These are phyloP conservation scores for Muscicapa striata DNA, from an alignment of 2,797 vertebrate species.

Conservation along the genomic window DNA sequence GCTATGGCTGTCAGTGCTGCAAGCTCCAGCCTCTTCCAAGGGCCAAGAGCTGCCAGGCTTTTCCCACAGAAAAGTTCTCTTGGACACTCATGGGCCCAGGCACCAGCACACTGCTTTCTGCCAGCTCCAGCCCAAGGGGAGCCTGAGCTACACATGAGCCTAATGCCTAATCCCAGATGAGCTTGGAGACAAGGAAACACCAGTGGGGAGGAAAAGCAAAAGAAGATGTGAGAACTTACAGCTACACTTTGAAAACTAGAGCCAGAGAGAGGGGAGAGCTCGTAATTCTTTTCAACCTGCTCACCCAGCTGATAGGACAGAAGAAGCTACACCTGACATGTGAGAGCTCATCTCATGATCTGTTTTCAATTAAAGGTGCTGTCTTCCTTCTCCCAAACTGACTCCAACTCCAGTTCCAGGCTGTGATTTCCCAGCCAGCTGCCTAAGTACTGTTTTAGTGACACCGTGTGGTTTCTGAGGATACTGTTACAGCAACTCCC, in stretches of 20 bases:
- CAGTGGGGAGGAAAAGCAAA: background rate
- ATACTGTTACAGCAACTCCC: background rate
- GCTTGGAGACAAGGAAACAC: background rate
- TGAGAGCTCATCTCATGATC: background rate
- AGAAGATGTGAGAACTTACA: background rate
- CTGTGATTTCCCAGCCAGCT: background rate
- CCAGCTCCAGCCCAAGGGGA: background rate
- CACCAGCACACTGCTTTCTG: background rate
- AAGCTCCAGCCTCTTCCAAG: background rate
- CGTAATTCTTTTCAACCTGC: background rate
- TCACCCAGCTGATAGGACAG: background rate
- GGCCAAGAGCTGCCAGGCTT: rapidly evolving
- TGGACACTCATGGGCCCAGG: background rate
- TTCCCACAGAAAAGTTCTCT: background rate
- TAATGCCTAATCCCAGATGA: background rate
- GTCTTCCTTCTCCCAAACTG: background rate
- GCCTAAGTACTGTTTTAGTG: constrained; percentile 35
- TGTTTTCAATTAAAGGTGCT: background rate
- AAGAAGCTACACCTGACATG: background rate
- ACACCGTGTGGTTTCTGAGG: constrained; percentile 54
- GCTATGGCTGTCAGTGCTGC: background rate
- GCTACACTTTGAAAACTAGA: background rate
- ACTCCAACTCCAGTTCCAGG: background rate
- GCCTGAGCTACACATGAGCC: background rate
- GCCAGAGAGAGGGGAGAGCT: background rate